These are phyloP conservation scores for Araneus ventricosus DNA, from an alignment of 1,140 invertebrate species.

Conservation along the genomic window DNA sequence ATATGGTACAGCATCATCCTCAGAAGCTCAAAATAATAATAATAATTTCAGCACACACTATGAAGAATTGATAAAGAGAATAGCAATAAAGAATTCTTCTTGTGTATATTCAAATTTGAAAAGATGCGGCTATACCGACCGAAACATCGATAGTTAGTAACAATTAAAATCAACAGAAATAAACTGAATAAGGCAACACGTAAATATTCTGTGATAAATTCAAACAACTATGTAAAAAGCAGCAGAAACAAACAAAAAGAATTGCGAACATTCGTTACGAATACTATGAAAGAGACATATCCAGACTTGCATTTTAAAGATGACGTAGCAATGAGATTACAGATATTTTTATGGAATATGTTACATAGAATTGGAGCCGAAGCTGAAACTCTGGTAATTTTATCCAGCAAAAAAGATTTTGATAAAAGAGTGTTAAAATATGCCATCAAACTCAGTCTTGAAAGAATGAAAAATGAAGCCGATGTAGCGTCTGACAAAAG, in stretches of 20 bases:
- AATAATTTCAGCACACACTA: background rate
- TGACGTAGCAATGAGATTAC: background rate
- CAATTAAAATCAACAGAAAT: background rate
- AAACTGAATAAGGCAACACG: background rate
- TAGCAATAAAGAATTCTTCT: background rate
- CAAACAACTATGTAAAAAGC: background rate
- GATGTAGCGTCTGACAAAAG: slow-evolving; percentile 7
- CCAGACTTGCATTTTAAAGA: background rate
- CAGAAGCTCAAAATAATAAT: background rate
- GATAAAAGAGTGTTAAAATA: slow-evolving; percentile 50
- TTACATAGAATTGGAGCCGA: background rate
- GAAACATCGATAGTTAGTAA: background rate
- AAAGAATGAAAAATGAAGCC: slow-evolving; percentile 23
- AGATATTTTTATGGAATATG: slow-evolving; percentile 12
- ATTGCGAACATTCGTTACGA: background rate
- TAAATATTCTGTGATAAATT: background rate
- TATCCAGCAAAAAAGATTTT: background rate
- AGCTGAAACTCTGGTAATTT: background rate
- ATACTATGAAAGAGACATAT: background rate
- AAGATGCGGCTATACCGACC: background rate
- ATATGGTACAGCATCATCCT: background rate
- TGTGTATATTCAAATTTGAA: background rate
- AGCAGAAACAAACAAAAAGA: background rate
- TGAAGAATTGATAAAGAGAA: background rate
- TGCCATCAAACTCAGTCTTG: slow-evolving; percentile 33